Percentiles rank a stretch among this genome's conserved stretches.
phyloP scores from a whole-genome alignment of 30 jellyfish, hydroid and myxozoan species.

The Turritopsis dohrnii region DNA sequence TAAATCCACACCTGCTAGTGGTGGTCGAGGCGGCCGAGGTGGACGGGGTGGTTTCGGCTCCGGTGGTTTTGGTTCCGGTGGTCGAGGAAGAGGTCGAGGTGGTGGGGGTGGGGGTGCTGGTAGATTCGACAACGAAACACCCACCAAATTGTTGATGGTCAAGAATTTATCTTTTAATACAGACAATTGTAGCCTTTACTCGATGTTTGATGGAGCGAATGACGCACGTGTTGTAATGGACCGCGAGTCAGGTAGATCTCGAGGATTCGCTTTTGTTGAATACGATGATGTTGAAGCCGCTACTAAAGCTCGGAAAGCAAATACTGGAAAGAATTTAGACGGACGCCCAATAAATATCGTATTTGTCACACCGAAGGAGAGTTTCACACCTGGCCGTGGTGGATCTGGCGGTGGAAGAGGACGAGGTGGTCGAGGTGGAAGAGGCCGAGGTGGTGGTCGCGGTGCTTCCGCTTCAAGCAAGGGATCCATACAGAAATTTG shows the following conservation, averaged over 20 bases:
- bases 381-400: conserved; percentile 72
- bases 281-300: conserved; percentile 72
- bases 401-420: conserved; percentile 65
- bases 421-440: conserved; percentile 59
- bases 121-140: conserved; percentile 59
- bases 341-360: conserved; percentile 75
- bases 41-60: too few relatives aligned
- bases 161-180: conserved; percentile 71
- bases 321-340: conserved; percentile 47
- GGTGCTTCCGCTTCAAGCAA: conserved; percentile 69
- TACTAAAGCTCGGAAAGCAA: conserved; percentile 58
- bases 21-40: conserved; percentile 37
- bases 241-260: conserved; percentile 75
- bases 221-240: conserved; percentile 89
- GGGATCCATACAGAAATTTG: conserved; percentile 81
- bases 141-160: conserved; percentile 64
- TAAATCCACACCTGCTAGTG: conserved; percentile 25
- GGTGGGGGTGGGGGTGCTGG: conserved; percentile 72
- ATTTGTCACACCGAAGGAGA: conserved; percentile 80
- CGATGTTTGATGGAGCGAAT: conserved; percentile 67
- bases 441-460: conserved; percentile 63
- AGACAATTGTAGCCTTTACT: conserved; percentile 46
- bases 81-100: conserved; percentile 81
- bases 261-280: conserved; percentile 88
- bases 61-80: conserved; percentile 46